These are phyloP conservation scores for Eubasilissa regina DNA, from an alignment of 1,140 invertebrate species.

Conservation along the genomic window DNA sequence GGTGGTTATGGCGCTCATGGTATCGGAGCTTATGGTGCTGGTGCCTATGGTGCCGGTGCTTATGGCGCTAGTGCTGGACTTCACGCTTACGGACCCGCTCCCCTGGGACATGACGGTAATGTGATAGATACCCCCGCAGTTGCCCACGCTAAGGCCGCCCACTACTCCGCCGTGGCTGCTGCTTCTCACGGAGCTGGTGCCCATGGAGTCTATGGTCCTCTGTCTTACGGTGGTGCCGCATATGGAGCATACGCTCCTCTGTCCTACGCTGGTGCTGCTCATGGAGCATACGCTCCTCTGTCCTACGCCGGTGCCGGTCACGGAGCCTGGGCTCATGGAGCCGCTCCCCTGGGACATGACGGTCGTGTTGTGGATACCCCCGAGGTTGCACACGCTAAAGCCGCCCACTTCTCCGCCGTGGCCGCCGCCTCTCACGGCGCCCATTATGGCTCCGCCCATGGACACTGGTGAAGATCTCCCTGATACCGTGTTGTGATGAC, in stretches of 20 bases:
- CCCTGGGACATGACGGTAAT: slow-evolving; percentile 63
- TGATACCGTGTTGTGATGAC: background rate
- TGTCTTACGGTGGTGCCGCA: no score
- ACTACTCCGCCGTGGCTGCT: slow-evolving; percentile 59
- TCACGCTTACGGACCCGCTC: slow-evolving; percentile 63
- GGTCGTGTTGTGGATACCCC: slow-evolving; percentile 40
- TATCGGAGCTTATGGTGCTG: slow-evolving; percentile 61
- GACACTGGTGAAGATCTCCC: background rate
- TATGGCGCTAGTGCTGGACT: slow-evolving; percentile 61
- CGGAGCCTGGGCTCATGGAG: slow-evolving; percentile 6
- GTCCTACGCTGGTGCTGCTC: no score
- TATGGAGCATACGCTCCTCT: no score
- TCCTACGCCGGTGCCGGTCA: no score
- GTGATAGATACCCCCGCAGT: slow-evolving; percentile 70
- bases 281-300: background rate
- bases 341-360: slow-evolving; percentile 38
- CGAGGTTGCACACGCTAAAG: background rate
- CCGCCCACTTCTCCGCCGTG: no score
- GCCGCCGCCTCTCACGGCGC: slow-evolving; percentile 55
- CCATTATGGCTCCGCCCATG: slow-evolving; percentile 61
- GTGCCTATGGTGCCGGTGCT: slow-evolving; percentile 62
- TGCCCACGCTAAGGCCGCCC: slow-evolving; percentile 67
- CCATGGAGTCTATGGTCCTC: no score
- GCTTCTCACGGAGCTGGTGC: slow-evolving; percentile 65
- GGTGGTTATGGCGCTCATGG: background rate